These are phyloP conservation scores for Myotis findleyi DNA, from an alignment of 2,797 vertebrate species.

Conservation along the genomic window DNA sequence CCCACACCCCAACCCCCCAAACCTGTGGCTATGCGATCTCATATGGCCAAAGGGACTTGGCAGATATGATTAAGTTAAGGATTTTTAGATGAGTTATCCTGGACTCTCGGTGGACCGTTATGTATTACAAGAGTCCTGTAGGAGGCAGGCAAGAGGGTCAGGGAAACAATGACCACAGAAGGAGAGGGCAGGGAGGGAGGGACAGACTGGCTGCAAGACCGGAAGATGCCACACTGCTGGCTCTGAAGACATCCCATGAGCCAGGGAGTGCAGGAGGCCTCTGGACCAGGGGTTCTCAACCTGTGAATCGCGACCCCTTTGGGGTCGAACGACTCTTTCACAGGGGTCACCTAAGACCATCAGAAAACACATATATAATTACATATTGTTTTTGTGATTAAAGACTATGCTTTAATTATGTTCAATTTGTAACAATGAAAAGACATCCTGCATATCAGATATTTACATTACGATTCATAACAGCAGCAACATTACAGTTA, in stretches of 20 bases:
- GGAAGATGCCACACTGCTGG: background rate
- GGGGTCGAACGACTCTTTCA: no score
- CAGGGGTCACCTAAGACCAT: no score
- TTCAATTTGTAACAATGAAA: no score
- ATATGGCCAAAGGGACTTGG: background rate
- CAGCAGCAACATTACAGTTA: no score
- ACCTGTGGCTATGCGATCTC: background rate
- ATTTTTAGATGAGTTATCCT: background rate
- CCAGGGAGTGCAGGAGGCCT: background rate
- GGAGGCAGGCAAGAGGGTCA: background rate
- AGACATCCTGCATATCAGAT: no score
- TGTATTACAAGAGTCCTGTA: background rate
- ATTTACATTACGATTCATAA: no score
- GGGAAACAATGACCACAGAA: background rate
- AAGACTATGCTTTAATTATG: no score
- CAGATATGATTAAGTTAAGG: background rate
- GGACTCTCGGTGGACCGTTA: background rate
- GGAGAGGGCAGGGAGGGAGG: no score
- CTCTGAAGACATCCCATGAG: background rate
- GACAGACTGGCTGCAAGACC: accelerated
- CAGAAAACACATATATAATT: no score
- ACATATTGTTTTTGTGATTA: no score
- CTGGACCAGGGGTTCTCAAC: background rate
- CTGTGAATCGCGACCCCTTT: no score
- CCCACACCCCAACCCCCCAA: background rate